Base-by-base conservation (phyloP, 2,888 invertebrate genomes). In the Invenusta paracnida region DNA sequence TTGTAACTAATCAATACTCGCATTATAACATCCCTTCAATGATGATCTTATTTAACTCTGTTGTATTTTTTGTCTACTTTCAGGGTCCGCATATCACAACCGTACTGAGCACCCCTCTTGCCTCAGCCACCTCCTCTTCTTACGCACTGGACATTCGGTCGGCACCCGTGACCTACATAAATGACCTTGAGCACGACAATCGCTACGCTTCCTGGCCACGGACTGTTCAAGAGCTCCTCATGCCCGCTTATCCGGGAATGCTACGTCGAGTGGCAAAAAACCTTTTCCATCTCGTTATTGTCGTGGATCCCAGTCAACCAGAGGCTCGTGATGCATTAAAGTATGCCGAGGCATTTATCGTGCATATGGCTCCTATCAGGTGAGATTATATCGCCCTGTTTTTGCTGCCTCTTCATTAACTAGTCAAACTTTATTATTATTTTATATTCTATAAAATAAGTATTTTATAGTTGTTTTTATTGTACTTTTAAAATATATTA, bases 161-260 rank as follows among this genome's bases (percentile, higher is more conserved):
- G 91, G 94, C 96, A 0, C 95, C 97, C 0, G 94, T 99, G 79
- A 89, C 91, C 90, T 99, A 96, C 95, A 93, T 98, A 29, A 99
- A 99, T 91, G 96, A 99, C 91, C 94, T 99, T 86, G 98, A 98
- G 92, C 94, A 93, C 5, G 98, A 99, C 92, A 93, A 94, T 79
- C 94, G 95, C 87, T 99, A 98, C 91, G 93, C 93, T 30, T 93
- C 95, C 86, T 99, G 98, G 98, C 95, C 96, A 0, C 93, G 94
- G 0, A 95, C 95, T 66, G 94, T 96, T 85, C 95, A 95, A 93
- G 96, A 98, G 89, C 92, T 99, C 87, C 92, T 99, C 87, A 93
- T 97, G 87, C 98, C 98, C n/a, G 96, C 97, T 0, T 99, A 97
- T 90, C 98, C 98, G 0, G 98, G 98, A 85, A 98, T 98, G 97